phyloP scores from a whole-genome alignment of 2,113 vertebrate genomes.

The Scalopus aquaticus region DNA sequence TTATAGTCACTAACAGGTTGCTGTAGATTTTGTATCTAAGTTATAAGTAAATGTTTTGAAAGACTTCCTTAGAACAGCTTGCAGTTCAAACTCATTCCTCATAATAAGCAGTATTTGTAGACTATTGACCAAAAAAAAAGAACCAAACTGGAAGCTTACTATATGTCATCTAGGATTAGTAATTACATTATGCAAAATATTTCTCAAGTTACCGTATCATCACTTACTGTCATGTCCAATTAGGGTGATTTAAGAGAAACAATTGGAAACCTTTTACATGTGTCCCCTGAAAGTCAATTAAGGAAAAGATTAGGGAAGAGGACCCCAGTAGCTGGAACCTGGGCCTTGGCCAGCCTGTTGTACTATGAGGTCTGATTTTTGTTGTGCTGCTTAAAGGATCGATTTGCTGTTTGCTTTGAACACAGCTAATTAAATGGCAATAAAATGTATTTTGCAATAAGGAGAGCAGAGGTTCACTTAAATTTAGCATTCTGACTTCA shows the following conservation, averaged over 20 bases:
- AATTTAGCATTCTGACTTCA: conserved; percentile 66
- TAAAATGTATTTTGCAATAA: conserved; percentile 37
- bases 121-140: background rate
- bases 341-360: background rate
- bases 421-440: conserved; percentile 65
- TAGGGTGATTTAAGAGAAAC: background rate
- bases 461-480: conserved; percentile 63
- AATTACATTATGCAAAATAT: conserved; percentile 48
- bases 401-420: conserved; percentile 48
- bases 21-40: background rate
- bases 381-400: conserved; percentile 47
- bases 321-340: background rate
- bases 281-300: background rate
- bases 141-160: background rate
- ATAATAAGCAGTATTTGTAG: background rate
- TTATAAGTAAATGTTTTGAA: conserved; percentile 25
- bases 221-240: background rate
- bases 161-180: conserved; percentile 18
- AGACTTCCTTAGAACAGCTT: background rate
- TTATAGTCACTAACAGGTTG: background rate
- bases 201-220: background rate
- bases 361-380: background rate
- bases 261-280: background rate
- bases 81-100: background rate
- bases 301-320: background rate